Evolutionary conservation across 2,888 invertebrate genomes (phyloP).

Genomic region (Folsomia manolachei): DNA sequence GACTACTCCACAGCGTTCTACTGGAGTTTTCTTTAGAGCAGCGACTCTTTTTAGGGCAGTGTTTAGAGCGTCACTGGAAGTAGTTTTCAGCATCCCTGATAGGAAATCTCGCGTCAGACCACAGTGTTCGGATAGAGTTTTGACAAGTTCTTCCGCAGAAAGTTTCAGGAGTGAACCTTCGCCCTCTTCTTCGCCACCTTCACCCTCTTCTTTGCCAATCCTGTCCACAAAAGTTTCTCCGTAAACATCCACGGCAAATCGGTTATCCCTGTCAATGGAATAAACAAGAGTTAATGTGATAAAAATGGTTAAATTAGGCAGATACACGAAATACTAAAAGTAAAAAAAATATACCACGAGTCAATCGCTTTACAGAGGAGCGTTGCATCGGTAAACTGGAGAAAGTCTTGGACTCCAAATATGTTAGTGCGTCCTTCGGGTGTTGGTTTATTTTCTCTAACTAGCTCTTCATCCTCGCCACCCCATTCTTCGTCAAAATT

Average conservation of each 20-base stretch:
- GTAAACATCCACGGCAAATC: conserved; percentile 40
- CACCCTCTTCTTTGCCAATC: conserved; percentile 5
- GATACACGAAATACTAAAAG: too few relatives aligned
- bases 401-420: conserved; percentile 28
- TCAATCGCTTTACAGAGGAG: conserved; percentile 39
- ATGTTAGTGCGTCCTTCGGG: not conserved
- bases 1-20: conserved; percentile 11
- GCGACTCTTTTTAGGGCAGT: conserved; percentile 24
- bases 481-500: not conserved
- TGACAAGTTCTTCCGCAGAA: conserved; percentile 17
- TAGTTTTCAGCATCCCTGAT: conserved; percentile 33
- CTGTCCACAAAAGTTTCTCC: conserved; percentile 42
- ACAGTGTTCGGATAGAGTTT: conserved; percentile 26
- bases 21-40: conserved; percentile 7
- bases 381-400: conserved; percentile 34
- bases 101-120: conserved; percentile 20
- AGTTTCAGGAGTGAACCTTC: not conserved
- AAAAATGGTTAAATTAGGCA: too few relatives aligned
- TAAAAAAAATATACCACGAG: too few relatives aligned
- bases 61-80: conserved; percentile 30
- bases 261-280: too few relatives aligned
- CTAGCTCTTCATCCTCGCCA: not conserved
- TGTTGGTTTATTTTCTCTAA: too few relatives aligned
- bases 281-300: too few relatives aligned
- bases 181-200: too few relatives aligned